Conservation (phyloP, 2,888 invertebrate species). For the Agriopis leucophaearia region DNA sequence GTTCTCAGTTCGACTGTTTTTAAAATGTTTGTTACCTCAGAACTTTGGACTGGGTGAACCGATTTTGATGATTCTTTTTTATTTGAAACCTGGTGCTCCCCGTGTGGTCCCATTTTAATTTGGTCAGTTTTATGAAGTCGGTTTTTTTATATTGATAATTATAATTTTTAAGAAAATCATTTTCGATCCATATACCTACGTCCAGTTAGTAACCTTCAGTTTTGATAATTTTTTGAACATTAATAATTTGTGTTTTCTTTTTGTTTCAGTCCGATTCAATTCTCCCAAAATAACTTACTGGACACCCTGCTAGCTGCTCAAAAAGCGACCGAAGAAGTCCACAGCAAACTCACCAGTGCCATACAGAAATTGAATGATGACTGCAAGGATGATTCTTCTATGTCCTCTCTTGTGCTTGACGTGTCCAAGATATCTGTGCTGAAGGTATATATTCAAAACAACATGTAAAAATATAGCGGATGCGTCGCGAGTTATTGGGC, state of each 20-base stretch:
- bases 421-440: slow-evolving; percentile 80
- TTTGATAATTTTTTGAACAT: neutral
- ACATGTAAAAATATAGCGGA: too few relatives aligned
- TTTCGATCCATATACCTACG: neutral
- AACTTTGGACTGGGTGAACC: too few relatives aligned
- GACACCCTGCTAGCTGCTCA: slow-evolving; percentile 70
- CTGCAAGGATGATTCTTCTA: slow-evolving; percentile 67
- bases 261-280: slow-evolving; percentile 71
- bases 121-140: too few relatives aligned
- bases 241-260: neutral
- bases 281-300: slow-evolving; percentile 55
- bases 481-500: too few relatives aligned
- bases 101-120: too few relatives aligned
- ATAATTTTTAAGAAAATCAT: too few relatives aligned
- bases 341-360: slow-evolving; percentile 59
- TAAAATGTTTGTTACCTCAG: too few relatives aligned
- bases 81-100: too few relatives aligned
- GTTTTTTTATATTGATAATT: too few relatives aligned
- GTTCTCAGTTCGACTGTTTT: too few relatives aligned
- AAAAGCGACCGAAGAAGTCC: slow-evolving; percentile 66
- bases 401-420: slow-evolving; percentile 73
- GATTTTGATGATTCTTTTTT: too few relatives aligned
- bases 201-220: too few relatives aligned
- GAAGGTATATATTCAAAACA: slow-evolving; percentile 60
- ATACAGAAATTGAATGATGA: slow-evolving; percentile 68